A percentile compares a stretch with the other conserved stretches of the same genome.
Evolutionary conservation across 2,113 vertebrate genomes (phyloP).

Genomic region (Synchiropus splendidus): DNA sequence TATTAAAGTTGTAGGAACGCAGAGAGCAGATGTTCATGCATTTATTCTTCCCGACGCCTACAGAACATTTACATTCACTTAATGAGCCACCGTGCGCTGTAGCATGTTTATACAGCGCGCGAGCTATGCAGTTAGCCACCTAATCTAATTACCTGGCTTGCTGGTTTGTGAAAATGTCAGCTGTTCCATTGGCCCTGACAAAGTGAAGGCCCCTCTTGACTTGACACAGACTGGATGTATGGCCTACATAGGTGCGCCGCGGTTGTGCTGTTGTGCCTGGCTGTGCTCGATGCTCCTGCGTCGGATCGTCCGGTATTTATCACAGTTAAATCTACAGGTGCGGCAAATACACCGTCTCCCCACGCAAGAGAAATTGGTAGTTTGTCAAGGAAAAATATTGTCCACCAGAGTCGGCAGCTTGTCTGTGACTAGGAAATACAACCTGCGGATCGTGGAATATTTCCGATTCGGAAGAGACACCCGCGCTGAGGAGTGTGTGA

Average conservation of each 20-base stretch:
- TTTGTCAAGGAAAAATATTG: too few species aligned
- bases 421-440: too few species aligned
- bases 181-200: constrained; percentile 36
- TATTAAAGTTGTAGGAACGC: constrained; percentile 20
- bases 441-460: too few species aligned
- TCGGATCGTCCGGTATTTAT: constrained; percentile 27
- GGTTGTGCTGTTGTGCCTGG: constrained; percentile 20
- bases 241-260: constrained; percentile 10
- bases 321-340: constrained; percentile 1
- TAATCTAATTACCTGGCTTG: constrained; percentile 63
- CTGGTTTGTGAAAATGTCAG: constrained; percentile 61
- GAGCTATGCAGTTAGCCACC: constrained; percentile 43
- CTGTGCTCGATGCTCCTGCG: constrained; percentile 7
- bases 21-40: constrained; percentile 42
- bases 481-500: too few species aligned
- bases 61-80: constrained; percentile 48
- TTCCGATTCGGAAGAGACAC: too few species aligned
- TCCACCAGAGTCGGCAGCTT: too few species aligned
- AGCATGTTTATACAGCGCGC: constrained; percentile 50
- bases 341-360: too few species aligned
- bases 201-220: constrained; percentile 16
- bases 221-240: constrained; percentile 13
- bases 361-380: too few species aligned
- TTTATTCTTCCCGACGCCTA: constrained; percentile 26
- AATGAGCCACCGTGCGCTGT: constrained; percentile 42